Conservation (phyloP, 2,113 vertebrate genomes). For the Anarrhichthys ocellatus region DNA sequence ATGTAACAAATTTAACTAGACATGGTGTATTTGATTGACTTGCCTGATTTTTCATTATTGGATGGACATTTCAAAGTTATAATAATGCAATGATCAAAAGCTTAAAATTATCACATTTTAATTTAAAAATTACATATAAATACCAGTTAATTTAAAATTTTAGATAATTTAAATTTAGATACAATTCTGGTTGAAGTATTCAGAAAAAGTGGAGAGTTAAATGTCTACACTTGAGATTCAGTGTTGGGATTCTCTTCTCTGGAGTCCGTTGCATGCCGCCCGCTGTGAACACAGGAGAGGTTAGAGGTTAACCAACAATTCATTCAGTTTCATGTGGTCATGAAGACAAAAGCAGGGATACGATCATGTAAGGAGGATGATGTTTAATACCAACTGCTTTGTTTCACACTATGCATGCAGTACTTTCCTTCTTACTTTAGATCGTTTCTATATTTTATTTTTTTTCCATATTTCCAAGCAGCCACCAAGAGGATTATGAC, state of each 20-base stretch:
- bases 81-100: not conserved
- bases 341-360: too few relatives aligned
- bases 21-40: not conserved
- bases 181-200: not conserved
- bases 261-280: not conserved
- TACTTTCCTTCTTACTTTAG: not conserved
- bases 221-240: not conserved
- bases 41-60: not conserved
- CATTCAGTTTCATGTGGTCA: not conserved
- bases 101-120: not conserved
- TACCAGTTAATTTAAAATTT: not conserved
- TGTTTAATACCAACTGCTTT: too few relatives aligned
- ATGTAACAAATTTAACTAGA: not conserved
- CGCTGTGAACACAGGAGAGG: not conserved
- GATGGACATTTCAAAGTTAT: not conserved
- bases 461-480: not conserved
- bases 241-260: too few relatives aligned
- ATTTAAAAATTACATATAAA: not conserved
- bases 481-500: not conserved
- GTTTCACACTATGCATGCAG: not conserved
- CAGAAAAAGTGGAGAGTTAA: not conserved
- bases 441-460: too few relatives aligned
- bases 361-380: too few relatives aligned
- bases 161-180: not conserved
- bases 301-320: not conserved